Base-by-base conservation (phyloP, 2,888 invertebrate species). In the Caenorhabditis sp. region DNA sequence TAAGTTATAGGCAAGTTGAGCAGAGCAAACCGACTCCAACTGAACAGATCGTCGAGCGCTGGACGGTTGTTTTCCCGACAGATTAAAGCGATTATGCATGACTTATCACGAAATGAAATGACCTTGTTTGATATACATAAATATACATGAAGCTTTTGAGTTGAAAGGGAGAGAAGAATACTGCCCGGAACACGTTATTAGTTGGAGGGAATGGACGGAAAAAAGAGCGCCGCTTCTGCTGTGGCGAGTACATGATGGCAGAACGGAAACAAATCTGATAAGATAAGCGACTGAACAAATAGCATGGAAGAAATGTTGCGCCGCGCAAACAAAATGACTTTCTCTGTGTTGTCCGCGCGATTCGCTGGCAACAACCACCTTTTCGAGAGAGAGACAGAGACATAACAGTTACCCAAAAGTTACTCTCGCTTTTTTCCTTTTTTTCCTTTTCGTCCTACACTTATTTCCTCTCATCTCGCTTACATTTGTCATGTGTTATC, bases 221-320 rank as follows among this genome's bases (percentile, higher is more conserved):
- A 55, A 56, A 53, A 44, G 60, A 62, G 68, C 44, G 68, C 56
- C 65, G 61, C 40, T 62, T n/a, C n/a, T n/a, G n/a, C n/a, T n/a
- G n/a, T n/a, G n/a, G 35, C 37, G 58, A 77, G 77, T 67, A 67
- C 65, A 68, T 58, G 68, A 47, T 47, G 47, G 47, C 47, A 72
- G 80, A 71, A 58, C 67, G 72, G 60, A 68, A 71, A 65, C 71
- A 71, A 71, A 68, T 70, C 68, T 67, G 72, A 80, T 67, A 71
- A 60, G 72, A 80, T 65, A 64, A 67, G 68, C 71, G 65, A 68
- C 60, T 72, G 68, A 71, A 67, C 71, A 70, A 80, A 76, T 35
- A 76, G 68, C 67, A 68, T 68, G 76, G 44, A 76, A 68, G 44
- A 76, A 68, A 61, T 67, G 68, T 60, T 61, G 68, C 60, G 67